Evolutionary conservation across 2,797 vertebrate genomes (phyloP).

Genomic region (Strix occidentalis): DNA sequence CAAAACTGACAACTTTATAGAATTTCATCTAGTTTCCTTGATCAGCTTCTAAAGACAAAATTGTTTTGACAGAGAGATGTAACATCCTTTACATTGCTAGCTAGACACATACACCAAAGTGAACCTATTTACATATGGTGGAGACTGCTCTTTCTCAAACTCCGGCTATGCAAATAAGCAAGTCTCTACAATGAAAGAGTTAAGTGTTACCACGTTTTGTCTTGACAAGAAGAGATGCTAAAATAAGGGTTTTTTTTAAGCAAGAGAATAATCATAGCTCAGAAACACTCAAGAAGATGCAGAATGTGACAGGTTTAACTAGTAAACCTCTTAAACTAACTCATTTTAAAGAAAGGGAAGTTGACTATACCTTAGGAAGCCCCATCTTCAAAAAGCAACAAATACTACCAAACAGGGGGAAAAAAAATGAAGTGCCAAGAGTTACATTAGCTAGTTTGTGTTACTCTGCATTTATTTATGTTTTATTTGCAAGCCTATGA

Average conservation of each 20-base stretch:
- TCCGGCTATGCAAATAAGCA: neutral
- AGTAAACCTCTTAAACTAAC: neutral
- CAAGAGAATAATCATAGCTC: neutral
- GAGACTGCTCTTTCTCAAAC: neutral
- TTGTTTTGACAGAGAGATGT: neutral
- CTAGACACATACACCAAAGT: neutral
- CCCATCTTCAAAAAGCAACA: neutral
- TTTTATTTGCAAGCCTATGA: neutral
- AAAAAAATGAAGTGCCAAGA: neutral
- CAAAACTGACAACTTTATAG: neutral
- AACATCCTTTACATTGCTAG: neutral
- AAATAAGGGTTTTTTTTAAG: neutral
- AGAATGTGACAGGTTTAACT: neutral
- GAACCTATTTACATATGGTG: neutral
- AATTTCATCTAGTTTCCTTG: neutral
- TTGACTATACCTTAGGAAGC: neutral
- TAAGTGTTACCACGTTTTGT: neutral
- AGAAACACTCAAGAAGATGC: neutral
- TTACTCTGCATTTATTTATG: neutral
- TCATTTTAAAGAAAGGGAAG: neutral
- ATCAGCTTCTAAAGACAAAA: neutral
- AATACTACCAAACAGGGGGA: neutral
- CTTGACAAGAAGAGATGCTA: neutral
- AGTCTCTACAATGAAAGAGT: neutral
- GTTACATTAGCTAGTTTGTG: neutral